Evolutionary conservation across 2,888 invertebrate genomes (phyloP).

Genomic region (Philereme vetulata): DNA sequence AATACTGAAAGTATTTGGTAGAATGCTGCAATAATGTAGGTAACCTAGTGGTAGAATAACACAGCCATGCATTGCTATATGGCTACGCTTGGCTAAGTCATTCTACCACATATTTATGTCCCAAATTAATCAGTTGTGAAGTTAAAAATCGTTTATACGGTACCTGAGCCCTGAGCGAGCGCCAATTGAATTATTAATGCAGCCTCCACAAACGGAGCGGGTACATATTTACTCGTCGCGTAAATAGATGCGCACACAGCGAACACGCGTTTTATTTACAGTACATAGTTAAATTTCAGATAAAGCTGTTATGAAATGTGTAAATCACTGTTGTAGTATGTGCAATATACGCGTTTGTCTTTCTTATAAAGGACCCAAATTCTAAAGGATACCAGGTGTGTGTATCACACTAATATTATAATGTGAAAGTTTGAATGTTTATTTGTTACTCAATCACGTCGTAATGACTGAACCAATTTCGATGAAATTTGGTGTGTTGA

Average conservation of each 20-base stretch:
- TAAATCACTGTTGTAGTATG: no score
- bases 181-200: conserved; percentile 84
- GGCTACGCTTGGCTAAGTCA: neutral
- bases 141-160: conserved; percentile 82
- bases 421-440: no score
- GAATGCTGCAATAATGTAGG: neutral
- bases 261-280: conserved; percentile 76
- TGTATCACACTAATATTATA: no score
- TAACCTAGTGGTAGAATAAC: neutral
- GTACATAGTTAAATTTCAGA: conserved; percentile 49
- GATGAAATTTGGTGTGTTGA: no score
- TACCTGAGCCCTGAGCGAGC: conserved; percentile 69
- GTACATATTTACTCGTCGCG: conserved; percentile 83
- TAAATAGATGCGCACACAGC: conserved; percentile 84
- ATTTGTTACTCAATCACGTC: no score
- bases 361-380: no score
- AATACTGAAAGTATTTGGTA: neutral
- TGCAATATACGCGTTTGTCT: no score
- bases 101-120: neutral
- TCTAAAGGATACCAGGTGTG: no score
- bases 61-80: neutral
- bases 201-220: conserved; percentile 81
- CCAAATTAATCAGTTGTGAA: conserved; percentile 76
- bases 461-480: no score
- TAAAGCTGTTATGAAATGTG: neutral